Evolutionary conservation across 2,797 vertebrate genomes (phyloP).

Genomic region (Natrix natrix): DNA sequence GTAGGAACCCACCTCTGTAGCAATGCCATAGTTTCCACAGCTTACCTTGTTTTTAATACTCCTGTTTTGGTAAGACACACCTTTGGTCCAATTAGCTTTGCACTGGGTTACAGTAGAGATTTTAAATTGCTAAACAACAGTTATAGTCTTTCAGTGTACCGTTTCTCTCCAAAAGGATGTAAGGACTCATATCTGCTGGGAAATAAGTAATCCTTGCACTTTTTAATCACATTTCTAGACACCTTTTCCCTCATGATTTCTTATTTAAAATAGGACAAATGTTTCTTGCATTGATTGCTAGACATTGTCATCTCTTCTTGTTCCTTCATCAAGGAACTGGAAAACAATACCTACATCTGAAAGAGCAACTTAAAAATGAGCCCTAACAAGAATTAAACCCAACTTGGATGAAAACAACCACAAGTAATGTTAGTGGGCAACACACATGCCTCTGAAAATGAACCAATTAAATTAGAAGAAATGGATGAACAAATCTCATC

Average conservation of each 20-base stretch:
- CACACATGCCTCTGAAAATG: neutral
- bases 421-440: neutral
- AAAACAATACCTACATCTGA: neutral
- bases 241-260: neutral
- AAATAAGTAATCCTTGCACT: neutral
- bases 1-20: neutral
- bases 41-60: neutral
- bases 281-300: neutral
- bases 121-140: neutral
- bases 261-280: neutral
- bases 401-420: neutral
- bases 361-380: neutral
- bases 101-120: neutral
- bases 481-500: neutral
- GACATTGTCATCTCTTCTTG: neutral
- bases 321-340: neutral
- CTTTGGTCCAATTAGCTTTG: neutral
- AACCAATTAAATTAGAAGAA: neutral
- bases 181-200: neutral
- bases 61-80: neutral
- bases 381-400: neutral
- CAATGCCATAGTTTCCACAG: neutral
- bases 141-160: neutral
- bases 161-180: neutral
- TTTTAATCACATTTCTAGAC: neutral